Base-by-base conservation (phyloP, 2,888 invertebrate genomes). In the Plebejus anna region DNA sequence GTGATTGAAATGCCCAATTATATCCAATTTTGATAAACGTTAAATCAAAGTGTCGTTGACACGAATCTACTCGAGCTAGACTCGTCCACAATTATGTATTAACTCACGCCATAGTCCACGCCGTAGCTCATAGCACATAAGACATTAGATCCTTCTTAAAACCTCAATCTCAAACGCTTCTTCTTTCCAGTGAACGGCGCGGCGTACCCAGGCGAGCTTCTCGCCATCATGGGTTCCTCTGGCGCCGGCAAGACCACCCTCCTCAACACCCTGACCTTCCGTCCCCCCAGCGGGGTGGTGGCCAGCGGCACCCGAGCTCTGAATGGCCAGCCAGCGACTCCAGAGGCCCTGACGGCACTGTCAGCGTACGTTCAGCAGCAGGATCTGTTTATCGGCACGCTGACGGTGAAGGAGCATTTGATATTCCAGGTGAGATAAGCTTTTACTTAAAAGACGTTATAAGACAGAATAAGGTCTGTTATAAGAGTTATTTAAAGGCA, bases 161-260 rank as follows among this genome's bases (percentile, higher is more conserved):
- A 28, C 11, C 1, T 4, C 3, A 59, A 22, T 61, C 16, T 36
- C 28, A 66, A 36, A 36, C 7, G 32, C 13, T 3, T 1, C 28
- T 4, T 55, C 57, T 71, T 77, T 77, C 77, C 75, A 98, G 97
- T 97, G 7, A 96, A 95, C 81, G 98, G 98, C 0, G 95, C 96
- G 1, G 98, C 98, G 0, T 95, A 96, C 85, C 97, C 98, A 0
- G 98, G 98, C 0, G 98, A 98, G 86, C 89, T 98, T 47, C 90
- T 98, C 72, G 98, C 98, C 1, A 96, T 98, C 73, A 96, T 98
- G 96, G 98, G 98, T 0, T 96, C 97, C 0, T 97, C 97, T 47
- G 99, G 99, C 0, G 98, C 98, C 0, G 99, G 99, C 1, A 99
- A 99, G 92, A 98, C 99, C 0, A 99, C 98, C 0, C 95, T 99